phyloP scores from a whole-genome alignment of 1,140 invertebrate genomes.

The Oryzaephilus surinamensis region DNA sequence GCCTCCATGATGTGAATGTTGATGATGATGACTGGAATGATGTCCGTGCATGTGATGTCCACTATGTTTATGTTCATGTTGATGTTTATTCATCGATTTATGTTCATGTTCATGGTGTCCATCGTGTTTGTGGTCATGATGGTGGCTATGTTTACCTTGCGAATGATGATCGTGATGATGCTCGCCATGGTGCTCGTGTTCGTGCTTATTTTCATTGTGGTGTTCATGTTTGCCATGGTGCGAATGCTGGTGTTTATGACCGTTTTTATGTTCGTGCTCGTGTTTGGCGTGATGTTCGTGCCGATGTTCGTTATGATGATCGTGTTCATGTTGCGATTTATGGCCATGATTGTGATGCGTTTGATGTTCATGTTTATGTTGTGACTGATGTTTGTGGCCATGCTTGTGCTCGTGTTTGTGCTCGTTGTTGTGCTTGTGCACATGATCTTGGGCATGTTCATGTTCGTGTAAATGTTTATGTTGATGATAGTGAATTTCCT shows the following conservation, averaged over 20 bases:
- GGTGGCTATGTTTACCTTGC: conserved; percentile 12
- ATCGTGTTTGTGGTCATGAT: conserved; percentile 11
- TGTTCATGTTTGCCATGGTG: conserved; percentile 11
- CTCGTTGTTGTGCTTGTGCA: conserved; percentile 16
- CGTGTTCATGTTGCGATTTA: conserved; percentile 11
- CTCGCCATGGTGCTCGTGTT: conserved; percentile 7
- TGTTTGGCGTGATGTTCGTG: conserved; percentile 15
- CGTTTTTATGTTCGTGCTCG: conserved; percentile 14
- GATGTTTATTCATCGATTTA: conserved; percentile 8
- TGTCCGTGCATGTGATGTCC: conserved; percentile 14
- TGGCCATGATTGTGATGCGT: conserved; percentile 6
- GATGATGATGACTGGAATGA: conserved; percentile 10
- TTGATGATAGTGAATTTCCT: conserved; percentile 22
- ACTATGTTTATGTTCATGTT: conserved; percentile 12
- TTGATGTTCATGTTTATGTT: conserved; percentile 11
- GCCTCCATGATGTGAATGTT: no score
- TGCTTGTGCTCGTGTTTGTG: conserved; percentile 19
- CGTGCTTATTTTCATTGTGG: conserved; percentile 13
- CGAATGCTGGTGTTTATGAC: conserved; percentile 15
- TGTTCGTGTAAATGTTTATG: conserved; percentile 23
- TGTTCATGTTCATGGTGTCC: conserved; percentile 13
- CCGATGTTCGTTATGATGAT: conserved; percentile 12
- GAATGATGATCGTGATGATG: conserved; percentile 6
- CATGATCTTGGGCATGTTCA: conserved; percentile 19
- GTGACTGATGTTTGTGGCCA: conserved; percentile 13